These are phyloP conservation scores for Hippopotamus amphibius DNA, from an alignment of 2,113 vertebrate species.

Conservation along the genomic window DNA sequence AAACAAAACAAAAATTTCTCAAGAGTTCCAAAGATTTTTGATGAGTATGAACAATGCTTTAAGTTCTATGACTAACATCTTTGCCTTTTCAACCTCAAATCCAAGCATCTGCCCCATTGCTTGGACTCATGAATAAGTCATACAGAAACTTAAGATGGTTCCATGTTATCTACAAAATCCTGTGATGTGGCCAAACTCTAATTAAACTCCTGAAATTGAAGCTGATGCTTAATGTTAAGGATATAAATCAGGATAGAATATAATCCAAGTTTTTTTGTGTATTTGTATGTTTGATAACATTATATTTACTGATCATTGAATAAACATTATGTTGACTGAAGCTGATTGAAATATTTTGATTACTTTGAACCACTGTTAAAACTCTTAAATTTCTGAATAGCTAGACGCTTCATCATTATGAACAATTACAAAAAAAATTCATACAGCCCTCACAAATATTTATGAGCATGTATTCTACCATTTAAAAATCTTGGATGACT, in stretches of 20 bases:
- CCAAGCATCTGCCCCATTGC: not conserved
- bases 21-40: not conserved
- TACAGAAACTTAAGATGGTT: not conserved
- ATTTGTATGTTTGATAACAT: not conserved
- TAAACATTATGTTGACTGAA: not conserved
- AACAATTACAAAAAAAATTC: constrained; percentile 31
- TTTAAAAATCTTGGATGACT: constrained; percentile 8
- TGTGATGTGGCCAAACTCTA: not conserved
- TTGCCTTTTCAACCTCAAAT: constrained; percentile 26
- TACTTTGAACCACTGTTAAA: constrained; percentile 31
- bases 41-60: not conserved
- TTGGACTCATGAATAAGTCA: not conserved
- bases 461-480: not conserved
- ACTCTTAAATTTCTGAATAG: constrained; percentile 42
- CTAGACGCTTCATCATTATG: not conserved
- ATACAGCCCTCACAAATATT: not conserved
- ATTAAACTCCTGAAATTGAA: constrained; percentile 17
- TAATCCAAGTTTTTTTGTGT: not conserved
- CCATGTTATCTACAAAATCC: not conserved
- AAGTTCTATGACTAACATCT: not conserved
- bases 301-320: not conserved
- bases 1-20: constrained; percentile 3
- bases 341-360: not conserved
- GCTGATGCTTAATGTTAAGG: not conserved
- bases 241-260: not conserved